These are phyloP conservation scores for Fulica atra DNA, from an alignment of 2,113 vertebrate genomes.

Conservation along the genomic window DNA sequence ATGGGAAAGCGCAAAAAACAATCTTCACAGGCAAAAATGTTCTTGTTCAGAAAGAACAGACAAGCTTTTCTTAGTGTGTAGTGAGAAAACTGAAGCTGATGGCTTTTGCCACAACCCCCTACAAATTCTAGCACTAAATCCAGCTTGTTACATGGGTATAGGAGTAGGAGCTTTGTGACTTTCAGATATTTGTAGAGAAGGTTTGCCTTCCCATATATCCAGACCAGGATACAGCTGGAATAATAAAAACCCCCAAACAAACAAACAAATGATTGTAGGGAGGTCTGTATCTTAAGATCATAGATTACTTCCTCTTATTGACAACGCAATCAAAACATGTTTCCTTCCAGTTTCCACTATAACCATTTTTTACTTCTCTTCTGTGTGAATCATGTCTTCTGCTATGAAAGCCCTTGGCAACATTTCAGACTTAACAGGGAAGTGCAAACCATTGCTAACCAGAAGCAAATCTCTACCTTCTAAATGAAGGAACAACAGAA, in stretches of 20 bases:
- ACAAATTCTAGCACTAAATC: background rate
- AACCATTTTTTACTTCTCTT: background rate
- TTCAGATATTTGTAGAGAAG: background rate
- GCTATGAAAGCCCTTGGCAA: background rate
- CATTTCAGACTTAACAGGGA: background rate
- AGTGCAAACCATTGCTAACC: background rate
- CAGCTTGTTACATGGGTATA: background rate
- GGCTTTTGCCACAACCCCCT: background rate
- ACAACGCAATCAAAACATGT: background rate
- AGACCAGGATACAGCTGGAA: background rate
- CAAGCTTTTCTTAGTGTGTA: background rate
- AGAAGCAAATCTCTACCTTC: background rate
- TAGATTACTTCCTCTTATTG: background rate
- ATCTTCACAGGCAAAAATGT: background rate
- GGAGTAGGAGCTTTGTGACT: background rate
- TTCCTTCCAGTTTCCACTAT: background rate
- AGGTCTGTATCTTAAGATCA: background rate
- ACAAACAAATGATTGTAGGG: accelerated
- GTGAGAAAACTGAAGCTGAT: background rate
- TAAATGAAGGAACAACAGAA: background rate
- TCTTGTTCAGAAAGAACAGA: background rate
- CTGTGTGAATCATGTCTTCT: background rate
- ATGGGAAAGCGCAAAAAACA: background rate
- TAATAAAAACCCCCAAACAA: background rate
- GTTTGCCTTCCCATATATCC: background rate